These are phyloP conservation scores for Cyanoderma ruficeps DNA, from an alignment of 2,113 vertebrate genomes.

Conservation along the genomic window DNA sequence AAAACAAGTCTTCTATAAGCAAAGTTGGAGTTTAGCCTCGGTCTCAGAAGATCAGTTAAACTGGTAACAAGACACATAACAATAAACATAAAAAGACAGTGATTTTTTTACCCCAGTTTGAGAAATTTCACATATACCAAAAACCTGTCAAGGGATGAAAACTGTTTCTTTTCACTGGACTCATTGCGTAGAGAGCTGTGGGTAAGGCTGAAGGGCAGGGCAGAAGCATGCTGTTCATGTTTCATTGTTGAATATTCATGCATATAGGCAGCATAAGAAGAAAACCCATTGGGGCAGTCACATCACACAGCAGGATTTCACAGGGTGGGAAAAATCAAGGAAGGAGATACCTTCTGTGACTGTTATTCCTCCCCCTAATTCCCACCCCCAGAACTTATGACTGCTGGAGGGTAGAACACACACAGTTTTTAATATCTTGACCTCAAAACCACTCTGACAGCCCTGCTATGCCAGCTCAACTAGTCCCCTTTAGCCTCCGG, in stretches of 20 bases:
- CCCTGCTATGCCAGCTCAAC: not conserved
- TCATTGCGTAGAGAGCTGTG: not conserved
- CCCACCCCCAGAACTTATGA: not conserved
- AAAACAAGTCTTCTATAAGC: not conserved
- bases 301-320: not conserved
- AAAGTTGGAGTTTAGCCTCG: not conserved
- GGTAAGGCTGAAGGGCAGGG: not conserved
- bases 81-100: not conserved
- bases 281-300: not conserved
- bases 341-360: not conserved
- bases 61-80: not conserved
- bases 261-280: constrained; percentile 49
- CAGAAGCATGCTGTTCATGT: constrained; percentile 38
- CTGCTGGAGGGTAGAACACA: not conserved
- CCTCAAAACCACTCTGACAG: not conserved
- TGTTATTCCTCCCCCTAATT: not conserved
- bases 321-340: not conserved
- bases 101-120: not conserved
- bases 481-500: not conserved
- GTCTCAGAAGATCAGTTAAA: not conserved
- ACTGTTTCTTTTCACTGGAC: not conserved
- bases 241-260: constrained; percentile 71
- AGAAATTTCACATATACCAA: not conserved
- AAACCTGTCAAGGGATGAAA: constrained; percentile 4
- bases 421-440: not conserved